Evolutionary conservation across 2,113 vertebrate species (phyloP).

Genomic region (Saccopteryx leptura): DNA sequence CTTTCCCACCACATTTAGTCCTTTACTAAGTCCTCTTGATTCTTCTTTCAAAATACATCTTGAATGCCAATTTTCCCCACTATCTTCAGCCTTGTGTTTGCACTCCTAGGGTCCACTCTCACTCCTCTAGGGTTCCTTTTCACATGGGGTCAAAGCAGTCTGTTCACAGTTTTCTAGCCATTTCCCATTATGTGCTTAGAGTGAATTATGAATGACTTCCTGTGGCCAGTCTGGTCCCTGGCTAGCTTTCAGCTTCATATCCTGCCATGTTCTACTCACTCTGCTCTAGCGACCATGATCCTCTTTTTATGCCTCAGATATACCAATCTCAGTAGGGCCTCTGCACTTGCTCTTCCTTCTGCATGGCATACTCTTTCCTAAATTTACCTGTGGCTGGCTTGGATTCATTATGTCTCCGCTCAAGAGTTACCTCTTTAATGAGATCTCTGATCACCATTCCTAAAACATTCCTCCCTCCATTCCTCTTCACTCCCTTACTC

Average conservation of each 20-base stretch:
- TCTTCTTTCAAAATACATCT: neutral
- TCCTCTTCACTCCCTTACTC: neutral
- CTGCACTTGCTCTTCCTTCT: neutral
- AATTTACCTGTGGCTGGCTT: neutral
- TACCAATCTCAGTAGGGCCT: neutral
- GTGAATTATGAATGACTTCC: neutral
- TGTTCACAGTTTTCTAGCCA: neutral
- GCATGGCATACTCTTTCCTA: neutral
- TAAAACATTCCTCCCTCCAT: neutral
- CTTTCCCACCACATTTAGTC: neutral
- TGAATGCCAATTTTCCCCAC: neutral
- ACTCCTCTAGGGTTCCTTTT: neutral
- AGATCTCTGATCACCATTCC: neutral
- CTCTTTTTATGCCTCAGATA: neutral
- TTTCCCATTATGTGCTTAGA: neutral
- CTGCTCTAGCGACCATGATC: neutral
- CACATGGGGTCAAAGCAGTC: neutral
- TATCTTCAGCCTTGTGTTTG: neutral
- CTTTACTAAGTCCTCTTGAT: neutral
- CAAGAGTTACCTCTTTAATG: neutral
- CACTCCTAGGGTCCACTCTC: neutral
- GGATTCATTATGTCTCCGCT: neutral
- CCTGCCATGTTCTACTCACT: neutral
- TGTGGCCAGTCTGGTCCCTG: neutral
- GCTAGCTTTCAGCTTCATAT: neutral